Evolutionary conservation across 2,888 invertebrate species (phyloP).

Genomic region (Cyaniris semiargus): DNA sequence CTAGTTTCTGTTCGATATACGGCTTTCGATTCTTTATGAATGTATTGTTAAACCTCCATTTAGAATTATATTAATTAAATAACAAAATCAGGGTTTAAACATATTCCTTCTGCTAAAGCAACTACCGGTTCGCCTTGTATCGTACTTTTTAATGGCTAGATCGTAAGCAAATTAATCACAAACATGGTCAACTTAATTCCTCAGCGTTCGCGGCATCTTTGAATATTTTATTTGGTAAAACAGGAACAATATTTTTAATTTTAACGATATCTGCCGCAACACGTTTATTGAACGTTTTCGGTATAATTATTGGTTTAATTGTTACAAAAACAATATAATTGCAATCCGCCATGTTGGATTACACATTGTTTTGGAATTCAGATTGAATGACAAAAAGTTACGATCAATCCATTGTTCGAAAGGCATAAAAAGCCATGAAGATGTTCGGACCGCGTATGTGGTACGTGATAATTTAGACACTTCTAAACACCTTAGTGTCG

Average conservation of each 20-base stretch:
- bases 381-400: slow-evolving; percentile 15
- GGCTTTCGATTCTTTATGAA: not conserved
- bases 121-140: not conserved
- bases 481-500: not conserved
- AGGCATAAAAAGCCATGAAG: not conserved
- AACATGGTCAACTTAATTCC: not conserved
- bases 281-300: slow-evolving; percentile 19
- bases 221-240: slow-evolving; percentile 2
- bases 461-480: slow-evolving; percentile 12
- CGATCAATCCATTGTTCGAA: slow-evolving; percentile 27
- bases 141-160: not conserved
- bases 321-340: slow-evolving; percentile 27
- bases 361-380: slow-evolving; percentile 32
- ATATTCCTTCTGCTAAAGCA: not conserved
- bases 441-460: slow-evolving; percentile 2
- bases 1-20: not conserved
- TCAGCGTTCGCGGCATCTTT: not conserved
- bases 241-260: slow-evolving; percentile 11
- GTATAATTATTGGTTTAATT: slow-evolving; percentile 21
- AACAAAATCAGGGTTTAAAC: not conserved
- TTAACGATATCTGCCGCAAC: slow-evolving; percentile 6
- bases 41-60: not conserved
- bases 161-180: not conserved
- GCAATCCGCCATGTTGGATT: slow-evolving; percentile 24
- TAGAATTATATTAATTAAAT: not conserved